Percentiles rank a stretch among this genome's conserved stretches.
phyloP scores from a whole-genome alignment of 1,140 invertebrate species.

The Ooceraea biroi region DNA sequence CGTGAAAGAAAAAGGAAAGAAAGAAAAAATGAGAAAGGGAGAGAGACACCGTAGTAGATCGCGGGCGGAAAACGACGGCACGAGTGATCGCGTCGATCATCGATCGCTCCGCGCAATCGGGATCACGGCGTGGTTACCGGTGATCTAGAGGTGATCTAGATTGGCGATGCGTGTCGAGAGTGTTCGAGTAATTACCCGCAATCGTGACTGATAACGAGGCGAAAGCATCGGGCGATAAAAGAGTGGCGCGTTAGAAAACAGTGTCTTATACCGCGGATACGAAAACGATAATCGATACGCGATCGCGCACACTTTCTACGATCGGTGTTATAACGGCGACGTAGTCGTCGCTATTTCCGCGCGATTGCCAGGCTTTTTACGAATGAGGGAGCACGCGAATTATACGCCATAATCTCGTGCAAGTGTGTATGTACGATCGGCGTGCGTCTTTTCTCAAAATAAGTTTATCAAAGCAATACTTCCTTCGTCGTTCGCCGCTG shows the following conservation, averaged over 20 bases:
- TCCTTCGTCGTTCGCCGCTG: conserved; percentile 18
- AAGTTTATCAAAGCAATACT: conserved; percentile 14
- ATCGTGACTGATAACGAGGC: conserved; percentile 22
- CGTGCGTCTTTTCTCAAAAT: conserved; percentile 17
- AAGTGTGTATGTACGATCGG: background rate
- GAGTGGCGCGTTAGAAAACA: conserved; percentile 16
- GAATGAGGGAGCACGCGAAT: conserved; percentile 7
- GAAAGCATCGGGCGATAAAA: conserved; percentile 25
- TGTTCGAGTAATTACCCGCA: conserved; percentile 45
- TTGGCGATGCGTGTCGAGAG: background rate
- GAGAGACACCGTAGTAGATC: no score
- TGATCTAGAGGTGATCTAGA: no score
- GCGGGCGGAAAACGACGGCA: no score
- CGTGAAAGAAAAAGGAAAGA: background rate
- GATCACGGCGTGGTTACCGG: no score
- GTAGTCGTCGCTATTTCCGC: background rate
- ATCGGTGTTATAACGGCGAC: conserved; percentile 25
- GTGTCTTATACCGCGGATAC: conserved; percentile 21
- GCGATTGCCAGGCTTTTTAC: conserved; percentile 16
- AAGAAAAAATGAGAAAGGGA: background rate
- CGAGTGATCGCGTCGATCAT: no score
- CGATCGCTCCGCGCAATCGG: no score
- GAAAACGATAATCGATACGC: background rate
- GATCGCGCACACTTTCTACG: conserved; percentile 32
- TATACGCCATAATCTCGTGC: conserved; percentile 34